Conservation (phyloP, 2,888 invertebrate species). For the Cephus spinipes region DNA sequence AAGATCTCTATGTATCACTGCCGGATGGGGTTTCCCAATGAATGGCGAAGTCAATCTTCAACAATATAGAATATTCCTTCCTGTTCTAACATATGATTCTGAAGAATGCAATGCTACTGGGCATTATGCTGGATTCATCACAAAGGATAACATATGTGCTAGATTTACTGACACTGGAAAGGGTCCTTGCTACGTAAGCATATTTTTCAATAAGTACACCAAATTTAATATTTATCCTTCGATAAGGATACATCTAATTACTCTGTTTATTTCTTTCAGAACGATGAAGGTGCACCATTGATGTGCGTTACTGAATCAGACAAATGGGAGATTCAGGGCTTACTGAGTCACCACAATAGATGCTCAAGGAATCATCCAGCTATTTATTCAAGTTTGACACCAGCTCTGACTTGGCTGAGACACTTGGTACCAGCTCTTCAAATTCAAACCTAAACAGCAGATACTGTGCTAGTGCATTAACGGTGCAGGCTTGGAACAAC, state of each 20-base stretch:
- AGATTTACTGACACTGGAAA: conserved; percentile 71
- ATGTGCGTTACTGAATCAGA: conserved; percentile 72
- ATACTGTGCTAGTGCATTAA: background rate
- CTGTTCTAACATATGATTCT: conserved; percentile 69
- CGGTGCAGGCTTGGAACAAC: background rate
- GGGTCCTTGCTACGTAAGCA: conserved; percentile 73
- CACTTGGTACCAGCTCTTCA: conserved; percentile 60
- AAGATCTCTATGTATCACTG: conserved; percentile 70
- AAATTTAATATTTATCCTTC: background rate
- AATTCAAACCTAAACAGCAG: conserved; percentile 43
- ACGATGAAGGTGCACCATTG: conserved; percentile 76
- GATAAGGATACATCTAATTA: too few species aligned
- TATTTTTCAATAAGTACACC: conserved; percentile 8
- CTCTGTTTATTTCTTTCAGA: conserved; percentile 63
- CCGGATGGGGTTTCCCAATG: conserved; percentile 71
- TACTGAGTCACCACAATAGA: conserved; percentile 72
- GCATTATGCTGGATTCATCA: conserved; percentile 72
- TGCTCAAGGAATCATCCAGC: conserved; percentile 73
- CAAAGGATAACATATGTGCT: conserved; percentile 72
- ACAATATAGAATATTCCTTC: conserved; percentile 70
- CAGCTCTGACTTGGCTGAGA: conserved; percentile 59
- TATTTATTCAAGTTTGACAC: conserved; percentile 66
- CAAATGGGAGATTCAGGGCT: conserved; percentile 73
- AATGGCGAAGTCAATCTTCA: conserved; percentile 63
- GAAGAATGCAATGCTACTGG: conserved; percentile 73